Percentiles rank a stretch among this genome's conserved stretches.
Conservation (phyloP, 2,797 vertebrate genomes). For the Kryptopterus vitreolus region DNA sequence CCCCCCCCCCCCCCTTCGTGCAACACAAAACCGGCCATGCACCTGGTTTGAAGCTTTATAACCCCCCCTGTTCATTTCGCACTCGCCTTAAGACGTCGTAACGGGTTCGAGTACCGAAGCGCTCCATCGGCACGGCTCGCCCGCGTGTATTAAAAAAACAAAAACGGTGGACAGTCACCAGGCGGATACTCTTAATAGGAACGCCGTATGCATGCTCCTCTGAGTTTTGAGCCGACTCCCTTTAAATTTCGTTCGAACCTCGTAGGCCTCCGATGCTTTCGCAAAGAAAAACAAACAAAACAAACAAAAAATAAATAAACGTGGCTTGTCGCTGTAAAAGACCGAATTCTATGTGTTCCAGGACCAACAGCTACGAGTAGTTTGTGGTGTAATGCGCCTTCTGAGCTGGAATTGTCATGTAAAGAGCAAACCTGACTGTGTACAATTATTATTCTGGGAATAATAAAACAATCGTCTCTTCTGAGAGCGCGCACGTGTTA, state of each 20-base stretch:
- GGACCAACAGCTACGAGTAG: constrained; percentile 30
- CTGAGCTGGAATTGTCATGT: constrained; percentile 52
- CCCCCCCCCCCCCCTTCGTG: too few relatives aligned
- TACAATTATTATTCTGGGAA: constrained; percentile 79
- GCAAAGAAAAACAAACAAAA: too few relatives aligned
- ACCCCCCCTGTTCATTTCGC: neutral
- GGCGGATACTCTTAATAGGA: constrained; percentile 45
- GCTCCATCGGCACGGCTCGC: neutral
- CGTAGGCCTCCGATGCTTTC: constrained; percentile 44
- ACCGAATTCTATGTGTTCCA: constrained; percentile 53
- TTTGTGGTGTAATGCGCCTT: constrained; percentile 33
- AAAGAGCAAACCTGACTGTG: constrained; percentile 68
- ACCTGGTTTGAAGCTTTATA: constrained; percentile 33
- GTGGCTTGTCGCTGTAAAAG: constrained; percentile 61
- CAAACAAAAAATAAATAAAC: too few relatives aligned
- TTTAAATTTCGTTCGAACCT: constrained; percentile 51
- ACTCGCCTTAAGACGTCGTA: neutral
- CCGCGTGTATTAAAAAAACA: neutral
- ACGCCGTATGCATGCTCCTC: constrained; percentile 52
- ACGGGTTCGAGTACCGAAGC: neutral
- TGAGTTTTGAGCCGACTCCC: constrained; percentile 47
- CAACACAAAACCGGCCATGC: neutral
- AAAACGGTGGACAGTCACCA: constrained; percentile 37
- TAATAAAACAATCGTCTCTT: constrained; percentile 48
- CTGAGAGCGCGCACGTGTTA: constrained; percentile 9